Evolutionary conservation across 2,113 vertebrate genomes (phyloP).

Genomic region (Onychostoma macrolepis): DNA sequence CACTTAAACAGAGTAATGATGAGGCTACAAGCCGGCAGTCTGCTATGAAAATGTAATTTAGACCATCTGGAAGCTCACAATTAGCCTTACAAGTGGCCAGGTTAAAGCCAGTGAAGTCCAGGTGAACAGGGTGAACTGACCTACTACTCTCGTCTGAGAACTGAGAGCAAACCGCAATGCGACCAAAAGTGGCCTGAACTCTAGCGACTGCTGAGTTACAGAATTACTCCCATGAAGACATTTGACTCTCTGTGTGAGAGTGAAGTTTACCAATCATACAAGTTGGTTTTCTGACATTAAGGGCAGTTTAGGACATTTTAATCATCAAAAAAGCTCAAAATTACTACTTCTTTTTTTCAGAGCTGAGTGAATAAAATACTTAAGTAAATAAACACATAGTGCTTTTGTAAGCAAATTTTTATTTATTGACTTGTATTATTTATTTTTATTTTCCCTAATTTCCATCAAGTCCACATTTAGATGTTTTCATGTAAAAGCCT

Average conservation of each 20-base stretch:
- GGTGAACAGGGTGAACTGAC: not conserved
- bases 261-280: not conserved
- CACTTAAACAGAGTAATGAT: slow-evolving; percentile 43
- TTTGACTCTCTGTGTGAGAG: not conserved
- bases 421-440: not conserved
- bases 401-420: not conserved
- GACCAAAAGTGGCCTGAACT: not conserved
- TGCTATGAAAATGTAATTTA: slow-evolving; percentile 53
- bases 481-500: not conserved
- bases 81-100: slow-evolving; percentile 42
- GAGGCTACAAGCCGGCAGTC: slow-evolving; percentile 21
- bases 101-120: slow-evolving; percentile 40
- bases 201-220: not conserved
- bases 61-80: slow-evolving; percentile 53
- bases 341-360: not conserved
- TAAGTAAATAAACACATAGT: not conserved
- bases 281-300: not conserved
- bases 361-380: not conserved
- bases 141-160: not conserved
- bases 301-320: not conserved
- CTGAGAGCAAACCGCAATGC: not conserved
- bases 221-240: not conserved
- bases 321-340: not conserved
- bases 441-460: not conserved
- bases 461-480: not conserved